Conservation (phyloP, 2,888 invertebrate species). For the Syrista parreyssii region DNA sequence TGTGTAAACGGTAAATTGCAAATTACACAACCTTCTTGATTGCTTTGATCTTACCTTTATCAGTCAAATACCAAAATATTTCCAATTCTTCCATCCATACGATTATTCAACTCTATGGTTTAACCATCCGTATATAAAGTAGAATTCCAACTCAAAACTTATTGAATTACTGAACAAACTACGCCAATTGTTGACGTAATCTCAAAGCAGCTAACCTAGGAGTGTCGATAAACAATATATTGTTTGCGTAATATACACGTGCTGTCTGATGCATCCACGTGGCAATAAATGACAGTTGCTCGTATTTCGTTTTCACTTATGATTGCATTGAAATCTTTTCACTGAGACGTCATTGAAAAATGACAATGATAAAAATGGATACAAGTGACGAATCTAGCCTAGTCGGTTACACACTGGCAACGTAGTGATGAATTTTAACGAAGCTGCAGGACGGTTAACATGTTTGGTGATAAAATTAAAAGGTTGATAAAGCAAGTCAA, state of each 20-base stretch:
- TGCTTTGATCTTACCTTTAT: neutral
- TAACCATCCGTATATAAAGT: neutral
- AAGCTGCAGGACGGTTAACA: slow-evolving; percentile 1
- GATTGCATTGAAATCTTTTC: neutral
- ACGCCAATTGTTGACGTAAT: neutral
- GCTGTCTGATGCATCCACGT: neutral
- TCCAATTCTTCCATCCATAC: neutral
- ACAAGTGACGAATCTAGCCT: neutral
- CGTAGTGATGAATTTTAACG: neutral
- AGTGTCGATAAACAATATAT: neutral
- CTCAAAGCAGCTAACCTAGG: neutral
- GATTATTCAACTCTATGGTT: neutral
- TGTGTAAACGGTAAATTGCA: neutral
- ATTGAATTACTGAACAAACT: neutral
- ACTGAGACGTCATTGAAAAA: neutral
- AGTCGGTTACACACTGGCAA: neutral
- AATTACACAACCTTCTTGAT: neutral
- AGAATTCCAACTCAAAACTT: neutral
- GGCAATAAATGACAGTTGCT: neutral
- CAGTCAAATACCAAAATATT: neutral
- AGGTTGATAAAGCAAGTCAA: neutral
- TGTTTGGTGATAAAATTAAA: slow-evolving; percentile 3
- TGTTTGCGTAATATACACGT: neutral
- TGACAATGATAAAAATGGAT: neutral
- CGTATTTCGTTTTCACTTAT: neutral